These are phyloP conservation scores for Galerucella pusilla DNA, from an alignment of 2,888 invertebrate genomes.

Conservation along the genomic window DNA sequence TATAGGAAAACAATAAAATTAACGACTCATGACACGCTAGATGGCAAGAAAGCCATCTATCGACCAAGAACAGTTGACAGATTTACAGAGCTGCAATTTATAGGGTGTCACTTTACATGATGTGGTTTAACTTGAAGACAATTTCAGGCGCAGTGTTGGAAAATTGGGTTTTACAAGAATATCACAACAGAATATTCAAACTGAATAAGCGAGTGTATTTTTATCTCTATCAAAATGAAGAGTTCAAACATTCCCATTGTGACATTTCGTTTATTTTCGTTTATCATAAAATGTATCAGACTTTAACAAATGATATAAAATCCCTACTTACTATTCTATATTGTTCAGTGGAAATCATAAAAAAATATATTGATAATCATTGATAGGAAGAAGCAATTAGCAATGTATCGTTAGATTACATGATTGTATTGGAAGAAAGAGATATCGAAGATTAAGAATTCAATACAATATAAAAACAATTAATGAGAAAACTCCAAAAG, in stretches of 20 bases:
- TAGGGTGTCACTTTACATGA: constrained; percentile 30
- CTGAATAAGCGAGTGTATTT: not conserved
- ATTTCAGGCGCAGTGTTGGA: not conserved
- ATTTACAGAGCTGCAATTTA: constrained; percentile 47
- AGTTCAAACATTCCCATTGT: not conserved
- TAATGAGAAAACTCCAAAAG: too few relatives aligned
- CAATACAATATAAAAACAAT: too few relatives aligned
- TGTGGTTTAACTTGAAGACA: constrained; percentile 10
- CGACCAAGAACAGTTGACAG: constrained; percentile 39
- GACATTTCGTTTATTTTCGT: not conserved
- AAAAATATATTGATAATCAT: too few relatives aligned
- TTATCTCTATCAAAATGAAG: not conserved
- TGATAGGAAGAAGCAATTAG: too few relatives aligned
- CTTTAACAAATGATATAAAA: too few relatives aligned
- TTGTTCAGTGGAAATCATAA: too few relatives aligned
- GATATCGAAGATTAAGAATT: too few relatives aligned
- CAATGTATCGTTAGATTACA: too few relatives aligned
- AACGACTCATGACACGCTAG: constrained; percentile 45
- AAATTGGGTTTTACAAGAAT: constrained; percentile 7
- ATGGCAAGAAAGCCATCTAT: constrained; percentile 46
- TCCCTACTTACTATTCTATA: too few relatives aligned
- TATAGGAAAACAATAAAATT: constrained; percentile 38
- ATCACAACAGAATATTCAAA: not conserved
- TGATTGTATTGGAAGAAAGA: too few relatives aligned
- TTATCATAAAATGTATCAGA: too few relatives aligned